Evolutionary conservation across 2,113 vertebrate species (phyloP), one percentile per base, ranked within the genome.

Genomic region (Ammodytes marinus): DNA sequence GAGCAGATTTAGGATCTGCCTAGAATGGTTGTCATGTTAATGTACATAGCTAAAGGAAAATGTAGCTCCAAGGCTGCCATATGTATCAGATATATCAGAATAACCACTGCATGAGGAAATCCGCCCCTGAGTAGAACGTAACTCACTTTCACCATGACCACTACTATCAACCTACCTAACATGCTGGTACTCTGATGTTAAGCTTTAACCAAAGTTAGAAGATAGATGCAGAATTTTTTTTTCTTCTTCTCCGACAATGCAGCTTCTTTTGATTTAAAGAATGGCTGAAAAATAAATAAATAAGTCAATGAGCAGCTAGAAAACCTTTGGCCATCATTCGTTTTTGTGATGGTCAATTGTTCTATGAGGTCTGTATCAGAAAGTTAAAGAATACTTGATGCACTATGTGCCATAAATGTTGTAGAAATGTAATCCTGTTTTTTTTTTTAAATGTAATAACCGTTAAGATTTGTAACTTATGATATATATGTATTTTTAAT

Each of bases 341-440:
- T 88, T 80, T 89, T 89, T 69, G 82, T 87, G 92, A 91, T 81
- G 84, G 93, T 72, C 90, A 92, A 91, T 91, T 95, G 91, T 95
- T 92, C 94, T 96, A 91, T 94, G 93, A 96, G 94, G 94, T 97
- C 96, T 97, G 96, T 96, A 97, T 98, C 96, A 97, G 96, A 97
- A 96, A 95, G 86, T 59, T 86, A 88, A 93, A 83, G 85, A 92
- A 89, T 95, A 95, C 94, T 96, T 96, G 95, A 95, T 96, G 96
- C 96, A 98, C 97, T 96, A 94, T 97, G 96, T 98, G 96, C 96
- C 95, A 93, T 92, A 82, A 88, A 90, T 90, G 91, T 88, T 93
- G 86, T 94, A 91, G 90, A 94, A 90, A 89, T 80, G 63, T 91
- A 92, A 91, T 92, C 86, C 76, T 88, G 65, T 88, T 78, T 73